phyloP scores from a whole-genome alignment of 2,797 vertebrate genomes.

The Falco biarmicus region DNA sequence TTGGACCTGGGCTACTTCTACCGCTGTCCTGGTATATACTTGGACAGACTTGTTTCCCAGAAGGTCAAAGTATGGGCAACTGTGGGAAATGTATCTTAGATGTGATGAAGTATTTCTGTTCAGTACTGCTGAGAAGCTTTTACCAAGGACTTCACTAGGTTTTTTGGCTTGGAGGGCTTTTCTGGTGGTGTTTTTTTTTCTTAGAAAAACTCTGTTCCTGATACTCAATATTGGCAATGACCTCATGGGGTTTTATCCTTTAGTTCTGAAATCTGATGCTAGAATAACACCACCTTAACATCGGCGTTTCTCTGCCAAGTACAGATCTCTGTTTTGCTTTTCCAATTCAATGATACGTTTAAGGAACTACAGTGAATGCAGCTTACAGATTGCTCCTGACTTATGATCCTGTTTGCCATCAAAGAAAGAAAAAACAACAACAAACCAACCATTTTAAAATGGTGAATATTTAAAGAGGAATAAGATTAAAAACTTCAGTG shows the following conservation, averaged over 20 bases:
- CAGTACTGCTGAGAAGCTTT: background rate
- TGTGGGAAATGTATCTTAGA: background rate
- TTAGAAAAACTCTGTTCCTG: background rate
- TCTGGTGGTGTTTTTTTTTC: background rate
- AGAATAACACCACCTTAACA: background rate
- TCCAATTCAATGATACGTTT: background rate
- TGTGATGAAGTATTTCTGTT: background rate
- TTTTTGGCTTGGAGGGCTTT: background rate
- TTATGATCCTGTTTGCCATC: background rate
- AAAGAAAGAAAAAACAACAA: background rate
- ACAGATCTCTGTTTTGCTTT: background rate
- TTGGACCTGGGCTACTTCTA: background rate
- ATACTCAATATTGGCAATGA: background rate
- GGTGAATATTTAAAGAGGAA: background rate
- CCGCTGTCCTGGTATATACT: background rate
- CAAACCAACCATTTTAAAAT: background rate
- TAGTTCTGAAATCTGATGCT: background rate
- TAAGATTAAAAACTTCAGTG: background rate
- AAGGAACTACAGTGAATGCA: background rate
- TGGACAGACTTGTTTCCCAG: background rate
- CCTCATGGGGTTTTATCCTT: background rate
- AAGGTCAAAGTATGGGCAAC: background rate
- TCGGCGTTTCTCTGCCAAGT: background rate
- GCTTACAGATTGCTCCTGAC: background rate
- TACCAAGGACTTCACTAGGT: background rate